These are phyloP conservation scores for Chanos chanos DNA, from an alignment of 2,797 vertebrate genomes.

Conservation along the genomic window DNA sequence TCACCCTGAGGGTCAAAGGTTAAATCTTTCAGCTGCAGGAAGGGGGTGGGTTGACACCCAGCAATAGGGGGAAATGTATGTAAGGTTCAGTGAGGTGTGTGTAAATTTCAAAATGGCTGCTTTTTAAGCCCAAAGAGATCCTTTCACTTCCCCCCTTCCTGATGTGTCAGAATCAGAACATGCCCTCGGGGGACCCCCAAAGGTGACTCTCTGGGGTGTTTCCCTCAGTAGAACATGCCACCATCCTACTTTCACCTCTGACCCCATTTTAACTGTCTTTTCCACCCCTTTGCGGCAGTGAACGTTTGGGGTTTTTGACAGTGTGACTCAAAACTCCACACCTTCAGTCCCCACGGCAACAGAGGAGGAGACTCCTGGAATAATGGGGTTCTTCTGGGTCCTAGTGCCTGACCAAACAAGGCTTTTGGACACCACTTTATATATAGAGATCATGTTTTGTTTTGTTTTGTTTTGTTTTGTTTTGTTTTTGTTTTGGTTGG, in stretches of 20 bases:
- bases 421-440: no score
- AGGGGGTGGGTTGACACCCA: not conserved
- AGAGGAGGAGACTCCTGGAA: not conserved
- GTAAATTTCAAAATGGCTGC: not conserved
- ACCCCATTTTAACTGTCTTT: not conserved
- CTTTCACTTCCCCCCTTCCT: slow-evolving; percentile 1
- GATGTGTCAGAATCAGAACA: not conserved
- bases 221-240: no score
- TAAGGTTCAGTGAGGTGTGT: not conserved
- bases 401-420: slow-evolving; percentile 12
- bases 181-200: not conserved
- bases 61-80: not conserved
- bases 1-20: not conserved
- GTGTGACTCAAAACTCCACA: slow-evolving; percentile 41
- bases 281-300: slow-evolving; percentile 13
- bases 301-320: slow-evolving; percentile 30
- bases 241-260: not conserved
- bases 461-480: no score
- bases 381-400: slow-evolving; percentile 20
- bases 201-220: no score
- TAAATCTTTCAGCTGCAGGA: not conserved
- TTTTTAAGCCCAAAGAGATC: not conserved
- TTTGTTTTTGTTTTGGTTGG: no score
- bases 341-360: slow-evolving; percentile 36
- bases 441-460: no score